Evolutionary conservation across 2,113 vertebrate species (phyloP), one percentile per base, ranked within the genome.

Genomic region (Paratilapia polleni): DNA sequence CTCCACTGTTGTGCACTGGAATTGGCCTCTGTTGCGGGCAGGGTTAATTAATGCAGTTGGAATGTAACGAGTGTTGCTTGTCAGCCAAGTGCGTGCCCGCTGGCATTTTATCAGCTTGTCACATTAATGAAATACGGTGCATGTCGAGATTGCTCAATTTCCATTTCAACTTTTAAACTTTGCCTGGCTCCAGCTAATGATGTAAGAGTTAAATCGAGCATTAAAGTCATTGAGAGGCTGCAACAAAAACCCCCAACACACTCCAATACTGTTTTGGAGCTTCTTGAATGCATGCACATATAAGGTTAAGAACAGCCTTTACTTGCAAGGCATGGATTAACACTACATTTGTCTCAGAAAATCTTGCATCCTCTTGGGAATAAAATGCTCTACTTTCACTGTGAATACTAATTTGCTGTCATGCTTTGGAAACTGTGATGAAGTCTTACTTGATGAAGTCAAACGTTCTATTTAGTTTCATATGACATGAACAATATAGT

Each of bases 141-240:
- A 87, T 88, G 90, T 91, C n/a, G 81, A 82, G 91, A 91, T 94
- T 95, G 93, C 92, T 92, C 92, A 95, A 95, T 89, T 87, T 92
- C 91, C 86, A 89, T 78, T 91, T 94, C 89, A 95, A 93, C 95
- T 95, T 95, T 93, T 94, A 62, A 95, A 95, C 93, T 91, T 91
- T 91, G 93, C 84, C 88, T 92, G 90, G 89, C 89, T 94, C 88
- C 88, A 87, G 86, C 78, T 89, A 82, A 89, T 92, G 91, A 95
- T 91, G 92, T 91, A 88, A 94, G 90, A 92, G 92, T 92, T 93
- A 90, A 93, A 94, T 93, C 57, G 89, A 93, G 93, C 90, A 83
- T 89, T 88, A 83, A 87, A 93, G 93, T 93, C 90, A 89, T 19
- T 10, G 81, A 82, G 88, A 92, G 92, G 90, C 92, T 80, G 80